A percentile compares a stretch with the other conserved stretches of the same genome.
Conservation (phyloP, 1,140 invertebrate genomes). For the Cyclina sinensis region DNA sequence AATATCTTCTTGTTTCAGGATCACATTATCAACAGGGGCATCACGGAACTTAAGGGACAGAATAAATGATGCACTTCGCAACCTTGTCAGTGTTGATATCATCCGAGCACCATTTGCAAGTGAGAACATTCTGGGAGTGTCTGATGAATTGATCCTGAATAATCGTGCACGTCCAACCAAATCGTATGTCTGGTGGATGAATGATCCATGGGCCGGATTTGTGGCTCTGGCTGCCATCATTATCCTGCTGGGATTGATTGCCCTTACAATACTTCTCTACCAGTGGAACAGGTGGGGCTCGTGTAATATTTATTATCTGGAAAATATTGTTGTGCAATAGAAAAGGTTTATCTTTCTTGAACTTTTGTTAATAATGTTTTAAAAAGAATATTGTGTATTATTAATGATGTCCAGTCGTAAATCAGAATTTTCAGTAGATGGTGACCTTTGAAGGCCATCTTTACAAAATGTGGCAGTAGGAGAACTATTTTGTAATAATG, state of each 20-base stretch:
- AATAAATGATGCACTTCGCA: background rate
- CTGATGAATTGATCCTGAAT: slow-evolving; percentile 28
- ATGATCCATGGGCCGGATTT: slow-evolving; percentile 94
- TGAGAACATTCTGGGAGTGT: slow-evolving; percentile 17
- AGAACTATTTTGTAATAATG: no score
- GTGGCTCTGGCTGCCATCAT: slow-evolving; percentile 95
- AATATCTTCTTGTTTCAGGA: no score
- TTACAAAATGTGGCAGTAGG: no score
- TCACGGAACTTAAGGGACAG: background rate
- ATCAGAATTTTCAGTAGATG: no score
- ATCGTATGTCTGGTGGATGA: slow-evolving; percentile 84
- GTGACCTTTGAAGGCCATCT: no score
- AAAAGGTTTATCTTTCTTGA: no score
- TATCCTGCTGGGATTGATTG: slow-evolving; percentile 93
- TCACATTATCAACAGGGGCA: slow-evolving; percentile 26
- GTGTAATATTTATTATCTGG: background rate
- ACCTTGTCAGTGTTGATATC: slow-evolving; percentile 50
- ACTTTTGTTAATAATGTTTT: no score
- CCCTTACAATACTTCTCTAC: slow-evolving; percentile 96
- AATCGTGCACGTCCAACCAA: slow-evolving; percentile 58
- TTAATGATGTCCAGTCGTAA: no score
- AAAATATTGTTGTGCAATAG: background rate
- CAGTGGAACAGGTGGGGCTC: slow-evolving; percentile 94
- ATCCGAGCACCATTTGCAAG: slow-evolving; percentile 67
- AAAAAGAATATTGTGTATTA: no score